Conservation (phyloP, 2,888 invertebrate species). For the Argyresthia goedartella region DNA sequence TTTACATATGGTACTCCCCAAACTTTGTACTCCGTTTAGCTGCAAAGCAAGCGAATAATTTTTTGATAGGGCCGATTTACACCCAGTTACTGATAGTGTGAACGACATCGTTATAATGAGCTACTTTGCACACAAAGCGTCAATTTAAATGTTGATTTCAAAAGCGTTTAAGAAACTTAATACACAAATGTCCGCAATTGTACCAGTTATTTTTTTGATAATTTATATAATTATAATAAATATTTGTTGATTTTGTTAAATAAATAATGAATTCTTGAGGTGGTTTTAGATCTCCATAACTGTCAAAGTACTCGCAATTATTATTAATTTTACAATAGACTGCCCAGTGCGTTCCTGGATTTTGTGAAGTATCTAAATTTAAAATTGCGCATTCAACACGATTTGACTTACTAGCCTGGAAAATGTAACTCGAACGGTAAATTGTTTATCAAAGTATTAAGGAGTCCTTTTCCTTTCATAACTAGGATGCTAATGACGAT, state of each 20-base stretch:
- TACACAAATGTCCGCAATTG: slow-evolving; percentile 6
- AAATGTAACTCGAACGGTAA: too few species aligned
- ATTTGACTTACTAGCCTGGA: too few species aligned
- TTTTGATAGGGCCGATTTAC: slow-evolving; percentile 10
- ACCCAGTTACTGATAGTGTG: slow-evolving; percentile 16
- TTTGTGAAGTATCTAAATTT: too few species aligned
- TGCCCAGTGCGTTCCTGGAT: slow-evolving; percentile 22
- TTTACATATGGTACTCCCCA: slow-evolving; percentile 1
- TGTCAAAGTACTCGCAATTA: slow-evolving; percentile 28
- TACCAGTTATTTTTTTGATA: neutral
- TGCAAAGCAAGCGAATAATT: slow-evolving; percentile 10
- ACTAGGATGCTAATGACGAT: too few species aligned
- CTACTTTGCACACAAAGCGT: neutral
- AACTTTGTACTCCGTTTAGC: slow-evolving; percentile 9
- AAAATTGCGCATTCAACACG: too few species aligned
- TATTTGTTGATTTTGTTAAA: slow-evolving; percentile 6
- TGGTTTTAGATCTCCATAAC: slow-evolving; percentile 28
- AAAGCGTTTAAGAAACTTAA: slow-evolving; percentile 5
- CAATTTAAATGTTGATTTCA: slow-evolving; percentile 2
- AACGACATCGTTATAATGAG: slow-evolving; percentile 8
- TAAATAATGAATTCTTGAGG: slow-evolving; percentile 22
- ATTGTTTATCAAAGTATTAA: too few species aligned
- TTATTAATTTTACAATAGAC: slow-evolving; percentile 24
- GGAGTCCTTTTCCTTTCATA: too few species aligned
- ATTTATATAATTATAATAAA: slow-evolving; percentile 18